A percentile compares a stretch with the other conserved stretches of the same genome.
These are phyloP conservation scores for Helostoma temminkii DNA, from an alignment of 2,797 vertebrate species.

Conservation along the genomic window DNA sequence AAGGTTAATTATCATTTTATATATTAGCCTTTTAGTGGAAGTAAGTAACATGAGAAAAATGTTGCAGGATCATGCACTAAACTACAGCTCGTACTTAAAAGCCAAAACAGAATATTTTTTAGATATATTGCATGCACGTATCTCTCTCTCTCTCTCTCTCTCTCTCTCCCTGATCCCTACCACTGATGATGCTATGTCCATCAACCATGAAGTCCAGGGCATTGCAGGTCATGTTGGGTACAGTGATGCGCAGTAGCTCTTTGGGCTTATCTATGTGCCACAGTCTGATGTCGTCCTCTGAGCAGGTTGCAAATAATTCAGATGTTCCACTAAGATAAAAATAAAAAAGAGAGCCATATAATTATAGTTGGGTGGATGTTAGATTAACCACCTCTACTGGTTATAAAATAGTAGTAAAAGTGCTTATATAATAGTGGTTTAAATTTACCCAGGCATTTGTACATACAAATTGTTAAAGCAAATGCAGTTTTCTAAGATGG, in stretches of 20 bases:
- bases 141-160: background rate
- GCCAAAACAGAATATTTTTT: background rate
- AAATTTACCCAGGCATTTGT: background rate
- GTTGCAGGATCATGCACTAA: background rate
- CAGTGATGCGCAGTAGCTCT: slow-evolving; percentile 88
- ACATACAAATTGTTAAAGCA: no score
- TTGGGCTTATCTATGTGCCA: slow-evolving; percentile 87
- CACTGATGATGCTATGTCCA: slow-evolving; percentile 91
- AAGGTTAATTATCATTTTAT: background rate
- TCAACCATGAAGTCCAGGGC: slow-evolving; percentile 88
- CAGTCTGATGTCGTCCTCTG: slow-evolving; percentile 88
- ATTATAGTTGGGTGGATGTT: background rate
- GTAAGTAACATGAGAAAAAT: background rate
- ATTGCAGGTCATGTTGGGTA: slow-evolving; percentile 90
- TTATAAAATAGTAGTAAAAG: no score
- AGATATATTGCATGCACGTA: background rate
- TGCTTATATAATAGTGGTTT: background rate
- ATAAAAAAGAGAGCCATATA: background rate
- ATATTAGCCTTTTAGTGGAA: background rate
- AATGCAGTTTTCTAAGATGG: background rate
- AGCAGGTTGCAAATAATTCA: slow-evolving; percentile 91
- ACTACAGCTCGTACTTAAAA: background rate
- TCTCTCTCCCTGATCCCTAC: slow-evolving; percentile 68
- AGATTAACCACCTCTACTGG: background rate
- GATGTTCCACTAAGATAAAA: slow-evolving; percentile 83